A percentile compares a stretch with the other conserved stretches of the same genome.
Conservation (phyloP, 1,140 invertebrate species). For the Brachionus calyciflorus region DNA sequence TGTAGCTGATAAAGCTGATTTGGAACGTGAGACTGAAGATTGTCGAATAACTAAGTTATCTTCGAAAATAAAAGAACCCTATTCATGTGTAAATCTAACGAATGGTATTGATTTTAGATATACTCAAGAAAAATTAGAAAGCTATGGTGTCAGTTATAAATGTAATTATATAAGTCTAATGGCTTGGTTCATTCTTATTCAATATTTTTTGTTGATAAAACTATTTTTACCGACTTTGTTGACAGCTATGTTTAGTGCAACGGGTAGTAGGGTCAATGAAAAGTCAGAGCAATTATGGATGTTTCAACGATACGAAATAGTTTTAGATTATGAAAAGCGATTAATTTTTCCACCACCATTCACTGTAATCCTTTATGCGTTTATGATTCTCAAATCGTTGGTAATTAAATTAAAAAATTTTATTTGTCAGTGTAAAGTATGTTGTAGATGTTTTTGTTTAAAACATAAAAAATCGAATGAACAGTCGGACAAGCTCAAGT, state of each 20-base stretch:
- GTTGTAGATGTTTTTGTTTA: slow-evolving; percentile 7
- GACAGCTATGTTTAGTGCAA: slow-evolving; percentile 60
- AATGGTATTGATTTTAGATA: slow-evolving; percentile 33
- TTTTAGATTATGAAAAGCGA: slow-evolving; percentile 61
- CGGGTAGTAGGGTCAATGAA: slow-evolving; percentile 55
- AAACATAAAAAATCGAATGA: neutral
- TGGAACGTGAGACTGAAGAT: slow-evolving; percentile 51
- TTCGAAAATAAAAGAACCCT: neutral
- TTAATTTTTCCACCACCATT: slow-evolving; percentile 48
- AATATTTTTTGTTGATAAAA: slow-evolving; percentile 61
- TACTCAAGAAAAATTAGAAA: slow-evolving; percentile 4
- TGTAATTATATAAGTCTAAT: slow-evolving; percentile 59
- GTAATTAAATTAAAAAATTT: neutral
- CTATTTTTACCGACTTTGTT: slow-evolving; percentile 61
- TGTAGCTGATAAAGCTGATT: slow-evolving; percentile 59
- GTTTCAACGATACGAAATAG: slow-evolving; percentile 61
- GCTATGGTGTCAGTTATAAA: slow-evolving; percentile 22
- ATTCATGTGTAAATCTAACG: slow-evolving; percentile 40
- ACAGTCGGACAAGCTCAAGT: neutral
- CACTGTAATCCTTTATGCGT: slow-evolving; percentile 4
- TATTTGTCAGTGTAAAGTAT: neutral
- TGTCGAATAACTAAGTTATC: slow-evolving; percentile 42
- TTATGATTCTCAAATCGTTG: neutral
- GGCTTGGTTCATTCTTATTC: slow-evolving; percentile 59
- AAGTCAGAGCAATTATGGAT: slow-evolving; percentile 59